Evolutionary conservation across 2,888 invertebrate species (phyloP).

Genomic region (Pharmacophagus antenor): DNA sequence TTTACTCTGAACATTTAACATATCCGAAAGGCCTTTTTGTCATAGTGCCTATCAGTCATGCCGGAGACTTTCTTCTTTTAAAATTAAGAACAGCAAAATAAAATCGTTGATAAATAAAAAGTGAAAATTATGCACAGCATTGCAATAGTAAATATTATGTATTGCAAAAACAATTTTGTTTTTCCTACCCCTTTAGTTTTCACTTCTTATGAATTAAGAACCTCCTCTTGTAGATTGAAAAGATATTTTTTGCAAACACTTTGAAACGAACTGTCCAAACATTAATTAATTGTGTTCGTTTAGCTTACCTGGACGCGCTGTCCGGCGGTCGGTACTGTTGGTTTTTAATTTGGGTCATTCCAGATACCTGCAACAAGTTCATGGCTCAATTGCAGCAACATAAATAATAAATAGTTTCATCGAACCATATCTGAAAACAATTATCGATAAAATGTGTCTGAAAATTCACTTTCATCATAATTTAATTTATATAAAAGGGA

Average conservation of each 20-base stretch:
- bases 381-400: constrained; percentile 7
- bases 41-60: no score
- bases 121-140: no score
- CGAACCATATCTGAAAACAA: constrained; percentile 9
- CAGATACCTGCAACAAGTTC: constrained; percentile 67
- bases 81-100: no score
- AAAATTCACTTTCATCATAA: not conserved
- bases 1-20: no score
- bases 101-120: no score
- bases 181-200: no score
- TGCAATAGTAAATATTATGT: no score
- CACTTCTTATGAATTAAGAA: no score
- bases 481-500: not conserved
- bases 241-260: not conserved
- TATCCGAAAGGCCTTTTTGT: no score
- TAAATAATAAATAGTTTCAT: constrained; percentile 14
- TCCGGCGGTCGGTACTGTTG: constrained; percentile 63
- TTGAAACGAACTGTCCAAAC: not conserved
- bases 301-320: constrained; percentile 66
- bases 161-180: no score
- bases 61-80: no score
- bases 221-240: no score
- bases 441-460: not conserved
- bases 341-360: constrained; percentile 65
- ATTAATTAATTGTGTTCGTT: constrained; percentile 8